Conservation (phyloP, 2,113 vertebrate species). For the Petrocephalus zakoni region DNA sequence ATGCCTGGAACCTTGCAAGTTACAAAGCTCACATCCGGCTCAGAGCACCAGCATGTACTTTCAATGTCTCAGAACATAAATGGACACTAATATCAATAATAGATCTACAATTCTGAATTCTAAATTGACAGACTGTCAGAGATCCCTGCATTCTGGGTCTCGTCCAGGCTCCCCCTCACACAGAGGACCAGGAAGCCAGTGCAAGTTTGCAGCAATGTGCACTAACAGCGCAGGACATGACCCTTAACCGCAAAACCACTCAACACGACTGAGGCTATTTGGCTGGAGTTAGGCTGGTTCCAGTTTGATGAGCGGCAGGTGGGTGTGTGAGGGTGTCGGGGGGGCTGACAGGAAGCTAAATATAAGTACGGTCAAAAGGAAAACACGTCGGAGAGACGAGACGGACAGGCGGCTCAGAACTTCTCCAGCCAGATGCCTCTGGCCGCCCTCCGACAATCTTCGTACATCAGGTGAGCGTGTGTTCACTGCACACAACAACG, state of each 20-base stretch:
- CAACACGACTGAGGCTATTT: neutral
- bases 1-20: neutral
- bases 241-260: neutral
- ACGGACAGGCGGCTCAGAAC: neutral
- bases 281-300: neutral
- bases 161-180: too few relatives aligned
- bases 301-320: neutral
- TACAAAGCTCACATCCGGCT: neutral
- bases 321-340: neutral
- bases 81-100: neutral
- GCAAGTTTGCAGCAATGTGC: neutral
- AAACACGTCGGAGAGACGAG: neutral
- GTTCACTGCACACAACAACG: neutral
- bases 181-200: neutral
- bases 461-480: neutral
- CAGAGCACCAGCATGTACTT: neutral
- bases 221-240: neutral
- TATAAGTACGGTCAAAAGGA: neutral
- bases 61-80: neutral
- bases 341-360: neutral
- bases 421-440: neutral
- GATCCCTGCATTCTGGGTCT: neutral
- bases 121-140: neutral
- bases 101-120: neutral
- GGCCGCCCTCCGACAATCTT: neutral